A percentile compares a stretch with the other conserved stretches of the same genome.
These are phyloP conservation scores for Sphaerophoria rueppellii DNA, from an alignment of 2,888 invertebrate species.

Conservation along the genomic window DNA sequence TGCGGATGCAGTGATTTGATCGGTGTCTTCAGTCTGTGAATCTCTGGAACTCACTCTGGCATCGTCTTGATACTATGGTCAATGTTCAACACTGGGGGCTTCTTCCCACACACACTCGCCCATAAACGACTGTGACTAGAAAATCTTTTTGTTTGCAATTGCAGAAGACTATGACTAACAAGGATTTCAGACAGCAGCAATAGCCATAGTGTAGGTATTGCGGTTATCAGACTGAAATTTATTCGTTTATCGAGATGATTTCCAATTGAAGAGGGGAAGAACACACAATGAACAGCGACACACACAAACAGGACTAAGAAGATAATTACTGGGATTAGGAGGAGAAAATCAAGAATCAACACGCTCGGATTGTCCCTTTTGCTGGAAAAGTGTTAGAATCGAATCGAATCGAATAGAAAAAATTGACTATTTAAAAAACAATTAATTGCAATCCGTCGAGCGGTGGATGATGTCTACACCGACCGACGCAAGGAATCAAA, in stretches of 20 bases:
- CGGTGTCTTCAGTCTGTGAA: background rate
- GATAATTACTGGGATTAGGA: conserved; percentile 49
- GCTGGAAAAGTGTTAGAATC: conserved; percentile 44
- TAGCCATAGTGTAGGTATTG: background rate
- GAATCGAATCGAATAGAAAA: conserved; percentile 31
- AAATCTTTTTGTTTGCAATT: conserved; percentile 36
- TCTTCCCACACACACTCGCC: background rate
- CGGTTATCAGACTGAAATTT: conserved; percentile 51
- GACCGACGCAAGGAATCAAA: background rate
- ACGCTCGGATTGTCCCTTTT: background rate
- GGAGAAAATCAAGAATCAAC: conserved; percentile 14
- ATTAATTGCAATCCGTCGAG: conserved; percentile 37
- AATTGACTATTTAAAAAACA: conserved; percentile 49
- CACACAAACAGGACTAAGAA: conserved; percentile 18
- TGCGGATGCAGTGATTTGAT: conserved; percentile 27
- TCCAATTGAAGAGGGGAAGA: conserved; percentile 22
- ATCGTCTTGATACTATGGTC: conserved; percentile 30
- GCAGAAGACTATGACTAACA: conserved; percentile 3
- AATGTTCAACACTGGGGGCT: conserved; percentile 20
- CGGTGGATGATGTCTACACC: no score
- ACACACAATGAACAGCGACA: conserved; percentile 1
- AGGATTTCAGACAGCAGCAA: conserved; percentile 5
- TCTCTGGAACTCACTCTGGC: conserved; percentile 10
- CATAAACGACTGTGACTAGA: background rate
- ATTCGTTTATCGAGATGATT: conserved; percentile 51